Percentiles rank a stretch among this genome's conserved stretches.
phyloP scores from a whole-genome alignment of 2,113 vertebrate genomes.

The Silurus glanis region DNA sequence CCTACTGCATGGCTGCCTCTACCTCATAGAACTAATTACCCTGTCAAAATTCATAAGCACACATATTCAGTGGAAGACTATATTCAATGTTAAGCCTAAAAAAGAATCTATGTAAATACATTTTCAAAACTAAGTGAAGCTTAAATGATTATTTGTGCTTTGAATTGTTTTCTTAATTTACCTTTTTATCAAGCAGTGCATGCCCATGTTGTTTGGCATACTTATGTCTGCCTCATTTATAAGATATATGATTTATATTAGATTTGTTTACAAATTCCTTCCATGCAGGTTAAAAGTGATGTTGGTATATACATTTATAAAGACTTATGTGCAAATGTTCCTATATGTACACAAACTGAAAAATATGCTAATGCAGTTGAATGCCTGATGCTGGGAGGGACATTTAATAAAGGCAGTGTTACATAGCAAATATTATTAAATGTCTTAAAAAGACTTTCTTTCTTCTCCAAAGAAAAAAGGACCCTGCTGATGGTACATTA shows the following conservation, averaged over 20 bases:
- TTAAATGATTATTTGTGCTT: not conserved
- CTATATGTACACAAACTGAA: not conserved
- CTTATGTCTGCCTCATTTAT: not conserved
- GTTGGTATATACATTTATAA: not conserved
- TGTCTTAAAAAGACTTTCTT: not conserved
- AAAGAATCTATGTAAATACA: constrained; percentile 7
- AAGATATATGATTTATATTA: not conserved
- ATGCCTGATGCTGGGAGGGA: not conserved
- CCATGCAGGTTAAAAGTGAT: not conserved
- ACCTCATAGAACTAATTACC: constrained; percentile 13
- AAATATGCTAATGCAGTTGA: not conserved
- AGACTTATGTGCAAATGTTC: not conserved
- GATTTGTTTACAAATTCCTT: not conserved
- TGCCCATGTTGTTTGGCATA: not conserved
- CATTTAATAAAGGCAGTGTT: not conserved
- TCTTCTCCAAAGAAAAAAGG: not conserved
- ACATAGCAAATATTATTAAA: not conserved
- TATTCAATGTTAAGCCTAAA: not conserved
- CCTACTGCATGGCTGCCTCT: constrained; percentile 2
- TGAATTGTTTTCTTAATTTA: not conserved
- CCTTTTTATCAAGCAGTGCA: not conserved
- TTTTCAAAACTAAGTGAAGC: not conserved
- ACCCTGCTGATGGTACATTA: not conserved
- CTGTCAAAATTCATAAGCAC: constrained; percentile 7
- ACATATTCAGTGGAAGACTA: not conserved